Evolutionary conservation across 2,113 vertebrate genomes (phyloP), one percentile per base, ranked within the genome.

Genomic region (Salvelinus namaycush): DNA sequence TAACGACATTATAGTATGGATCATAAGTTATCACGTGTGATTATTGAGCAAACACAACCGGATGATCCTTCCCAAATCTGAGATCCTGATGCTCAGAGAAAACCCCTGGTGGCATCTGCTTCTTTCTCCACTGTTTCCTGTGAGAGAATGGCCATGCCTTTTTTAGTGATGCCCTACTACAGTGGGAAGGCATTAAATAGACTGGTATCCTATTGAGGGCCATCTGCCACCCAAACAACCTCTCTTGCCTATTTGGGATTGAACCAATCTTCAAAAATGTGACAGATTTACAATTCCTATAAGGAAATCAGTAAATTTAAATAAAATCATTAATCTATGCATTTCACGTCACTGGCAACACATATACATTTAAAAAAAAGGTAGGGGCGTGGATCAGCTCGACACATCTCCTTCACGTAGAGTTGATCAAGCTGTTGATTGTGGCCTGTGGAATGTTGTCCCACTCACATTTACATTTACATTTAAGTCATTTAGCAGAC

Each of bases 101-200:
- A 60, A n/a, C 20, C 59, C 24, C 64, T 26, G 65, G 24, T 24
- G 22, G 26, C 65, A 27, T 29, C 26, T 67, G 24, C 24, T 31
- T 67, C 4, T 24, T 67, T 62, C 59, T 24, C 59, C 59, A 67
- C 3, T 31, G 65, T 26, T 27, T 29, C 59, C 59, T 62, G 59
- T 62, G n/a, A 22, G n/a, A 11, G 20, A 62, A 62, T 22, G n/a
- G 59, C 59, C 59, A 22, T 60, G 71, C n/a, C 29, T 34, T 39
- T 59, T 44, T 13, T 26, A 66, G 57, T 20, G 14, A 54, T 24
- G 29, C 68, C 69, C 4, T 39, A 24, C 48, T 54, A 20, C 73
- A 54, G 39, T 49, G 44, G 65, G 44, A 24, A 48, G 62, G 73
- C 48, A 51, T 75, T 49, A 67, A 54, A 75, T 49, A 66, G 64